phyloP scores from a whole-genome alignment of 2,888 invertebrate genomes.

The Sabatieria punctata region DNA sequence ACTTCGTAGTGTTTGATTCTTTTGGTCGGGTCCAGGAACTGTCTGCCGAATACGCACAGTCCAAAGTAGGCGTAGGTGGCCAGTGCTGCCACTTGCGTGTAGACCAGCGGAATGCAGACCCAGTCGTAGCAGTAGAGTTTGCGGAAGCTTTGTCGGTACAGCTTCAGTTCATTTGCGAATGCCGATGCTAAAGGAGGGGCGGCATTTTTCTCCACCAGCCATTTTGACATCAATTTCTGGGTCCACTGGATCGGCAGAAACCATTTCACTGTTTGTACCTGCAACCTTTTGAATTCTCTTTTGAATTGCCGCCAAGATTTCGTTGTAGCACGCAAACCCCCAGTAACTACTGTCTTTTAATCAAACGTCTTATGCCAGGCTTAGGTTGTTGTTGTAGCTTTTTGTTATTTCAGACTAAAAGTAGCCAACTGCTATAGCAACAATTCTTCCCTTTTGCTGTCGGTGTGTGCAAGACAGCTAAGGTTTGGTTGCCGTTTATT shows the following conservation, averaged over 20 bases:
- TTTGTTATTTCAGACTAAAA: no score
- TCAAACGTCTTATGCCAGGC: no score
- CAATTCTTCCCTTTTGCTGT: no score
- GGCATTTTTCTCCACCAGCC: background rate
- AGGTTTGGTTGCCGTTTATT: no score
- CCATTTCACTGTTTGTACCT: constrained; percentile 17
- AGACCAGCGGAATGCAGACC: constrained; percentile 20
- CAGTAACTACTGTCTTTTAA: no score
- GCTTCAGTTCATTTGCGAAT: constrained; percentile 2
- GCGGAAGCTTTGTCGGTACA: constrained; percentile 3
- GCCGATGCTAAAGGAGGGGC: background rate
- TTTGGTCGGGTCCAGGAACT: background rate
- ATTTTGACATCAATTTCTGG: constrained; percentile 12
- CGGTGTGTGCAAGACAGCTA: no score
- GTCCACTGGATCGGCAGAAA: constrained; percentile 21
- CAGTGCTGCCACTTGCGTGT: constrained; percentile 13
- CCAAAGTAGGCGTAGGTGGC: constrained; percentile 3
- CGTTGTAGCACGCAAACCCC: no score
- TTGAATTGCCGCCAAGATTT: background rate
- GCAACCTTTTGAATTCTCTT: no score
- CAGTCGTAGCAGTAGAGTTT: constrained; percentile 16
- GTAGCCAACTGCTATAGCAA: no score
- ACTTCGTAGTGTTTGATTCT: background rate
- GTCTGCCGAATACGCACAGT: constrained; percentile 1
- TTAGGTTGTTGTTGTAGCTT: no score